Percentiles rank a stretch among this genome's conserved stretches.
Evolutionary conservation across 2,113 vertebrate genomes (phyloP).

Genomic region (Pterocles burchelli): DNA sequence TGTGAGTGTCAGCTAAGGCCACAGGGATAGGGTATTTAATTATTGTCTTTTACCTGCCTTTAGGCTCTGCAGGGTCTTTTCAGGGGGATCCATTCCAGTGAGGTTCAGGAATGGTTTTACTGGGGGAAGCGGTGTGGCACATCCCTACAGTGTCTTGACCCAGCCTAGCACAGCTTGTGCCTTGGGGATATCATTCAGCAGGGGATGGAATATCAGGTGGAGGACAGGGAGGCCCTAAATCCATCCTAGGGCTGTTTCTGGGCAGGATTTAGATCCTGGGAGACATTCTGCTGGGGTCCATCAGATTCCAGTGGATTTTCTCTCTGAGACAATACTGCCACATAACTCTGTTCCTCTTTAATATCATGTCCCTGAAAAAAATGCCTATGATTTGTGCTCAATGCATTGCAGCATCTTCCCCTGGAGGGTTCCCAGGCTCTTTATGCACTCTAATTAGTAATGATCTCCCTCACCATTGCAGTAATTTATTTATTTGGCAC

Average conservation of each 20-base stretch:
- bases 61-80: not conserved
- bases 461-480: not conserved
- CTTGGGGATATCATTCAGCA: not conserved
- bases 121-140: not conserved
- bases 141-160: not conserved
- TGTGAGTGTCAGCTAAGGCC: slow-evolving; percentile 8
- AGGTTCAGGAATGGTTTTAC: not conserved
- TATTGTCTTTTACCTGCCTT: slow-evolving; percentile 7
- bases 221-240: not conserved
- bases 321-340: not conserved
- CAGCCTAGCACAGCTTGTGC: not conserved
- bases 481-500: slow-evolving; percentile 17
- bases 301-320: not conserved
- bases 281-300: not conserved
- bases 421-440: not conserved
- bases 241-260: not conserved
- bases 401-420: not conserved
- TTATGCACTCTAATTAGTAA: slow-evolving; percentile 42
- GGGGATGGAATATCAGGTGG: fast-evolving
- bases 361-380: not conserved
- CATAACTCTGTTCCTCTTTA: not conserved
- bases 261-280: not conserved
- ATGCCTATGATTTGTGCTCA: not conserved
- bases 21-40: not conserved
- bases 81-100: not conserved